Percentiles rank a stretch among this genome's conserved stretches.
These are phyloP conservation scores for Falco columbarius DNA, from an alignment of 2,797 vertebrate species.

Conservation along the genomic window DNA sequence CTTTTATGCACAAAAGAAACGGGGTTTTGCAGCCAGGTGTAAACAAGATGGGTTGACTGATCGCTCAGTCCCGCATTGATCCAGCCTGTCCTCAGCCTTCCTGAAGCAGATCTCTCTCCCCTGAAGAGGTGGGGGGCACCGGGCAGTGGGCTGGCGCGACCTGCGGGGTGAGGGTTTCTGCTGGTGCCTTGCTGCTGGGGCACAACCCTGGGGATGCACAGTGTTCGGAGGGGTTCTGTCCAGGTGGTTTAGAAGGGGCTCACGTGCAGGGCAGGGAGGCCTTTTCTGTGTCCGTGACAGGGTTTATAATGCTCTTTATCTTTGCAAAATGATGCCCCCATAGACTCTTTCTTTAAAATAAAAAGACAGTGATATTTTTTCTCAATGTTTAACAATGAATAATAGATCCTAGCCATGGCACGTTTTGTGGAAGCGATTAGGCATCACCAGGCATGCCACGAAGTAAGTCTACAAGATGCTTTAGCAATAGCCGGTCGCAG, in stretches of 20 bases:
- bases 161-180: not conserved
- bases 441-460: not conserved
- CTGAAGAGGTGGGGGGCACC: not conserved
- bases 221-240: not conserved
- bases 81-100: not conserved
- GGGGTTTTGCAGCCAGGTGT: not conserved
- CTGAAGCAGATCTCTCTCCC: not conserved
- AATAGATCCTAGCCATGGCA: not conserved
- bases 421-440: not conserved
- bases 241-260: not conserved
- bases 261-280: not conserved
- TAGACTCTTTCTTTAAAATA: not conserved
- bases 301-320: not conserved
- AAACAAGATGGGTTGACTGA: not conserved
- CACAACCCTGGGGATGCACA: fast-evolving
- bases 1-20: not conserved
- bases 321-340: not conserved
- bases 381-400: not conserved
- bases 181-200: not conserved
- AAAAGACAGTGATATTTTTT: not conserved
- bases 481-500: not conserved
- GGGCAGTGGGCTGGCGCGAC: not conserved
- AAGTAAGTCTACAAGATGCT: not conserved
- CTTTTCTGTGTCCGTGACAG: not conserved
- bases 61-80: not conserved